Conservation (phyloP, 2,797 vertebrate genomes). For the Notoglanidium macrostoma region DNA sequence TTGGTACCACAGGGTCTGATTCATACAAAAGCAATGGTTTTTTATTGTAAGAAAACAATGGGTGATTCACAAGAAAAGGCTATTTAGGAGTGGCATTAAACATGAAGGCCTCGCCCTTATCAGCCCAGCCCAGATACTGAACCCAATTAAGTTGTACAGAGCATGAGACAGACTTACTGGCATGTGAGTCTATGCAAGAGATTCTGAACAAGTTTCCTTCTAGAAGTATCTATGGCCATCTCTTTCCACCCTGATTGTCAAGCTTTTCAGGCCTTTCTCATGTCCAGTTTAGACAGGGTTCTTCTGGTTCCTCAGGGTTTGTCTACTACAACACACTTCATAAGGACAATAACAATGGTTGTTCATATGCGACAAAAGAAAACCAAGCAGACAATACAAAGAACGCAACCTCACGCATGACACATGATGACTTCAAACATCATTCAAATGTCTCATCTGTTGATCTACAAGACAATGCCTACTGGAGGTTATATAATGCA, state of each 20-base stretch:
- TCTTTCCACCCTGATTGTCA: constrained; percentile 20
- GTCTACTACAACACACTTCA: background rate
- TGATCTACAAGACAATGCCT: constrained; percentile 19
- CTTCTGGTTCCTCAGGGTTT: background rate
- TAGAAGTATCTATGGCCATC: constrained; percentile 6
- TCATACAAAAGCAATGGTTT: constrained; percentile 12
- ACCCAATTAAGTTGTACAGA: constrained; percentile 1
- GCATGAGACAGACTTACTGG: constrained; percentile 6
- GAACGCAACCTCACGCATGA: background rate
- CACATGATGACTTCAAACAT: background rate
- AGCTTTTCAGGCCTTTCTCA: constrained; percentile 19
- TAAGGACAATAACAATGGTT: background rate
- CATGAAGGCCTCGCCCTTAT: constrained; percentile 15
- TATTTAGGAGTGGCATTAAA: constrained; percentile 22
- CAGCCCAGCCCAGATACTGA: constrained; percentile 27
- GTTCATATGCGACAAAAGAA: background rate
- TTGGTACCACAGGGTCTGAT: background rate
- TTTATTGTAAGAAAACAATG: constrained; percentile 28
- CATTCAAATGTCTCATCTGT: too few relatives aligned
- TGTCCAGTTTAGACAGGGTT: background rate
- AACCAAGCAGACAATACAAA: background rate
- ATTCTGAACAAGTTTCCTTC: constrained; percentile 8
- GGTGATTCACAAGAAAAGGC: constrained; percentile 1
- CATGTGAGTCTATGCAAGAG: background rate
- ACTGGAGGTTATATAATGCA: constrained; percentile 1